Conservation (phyloP, 2,888 invertebrate genomes). For the Tachina lurida region DNA sequence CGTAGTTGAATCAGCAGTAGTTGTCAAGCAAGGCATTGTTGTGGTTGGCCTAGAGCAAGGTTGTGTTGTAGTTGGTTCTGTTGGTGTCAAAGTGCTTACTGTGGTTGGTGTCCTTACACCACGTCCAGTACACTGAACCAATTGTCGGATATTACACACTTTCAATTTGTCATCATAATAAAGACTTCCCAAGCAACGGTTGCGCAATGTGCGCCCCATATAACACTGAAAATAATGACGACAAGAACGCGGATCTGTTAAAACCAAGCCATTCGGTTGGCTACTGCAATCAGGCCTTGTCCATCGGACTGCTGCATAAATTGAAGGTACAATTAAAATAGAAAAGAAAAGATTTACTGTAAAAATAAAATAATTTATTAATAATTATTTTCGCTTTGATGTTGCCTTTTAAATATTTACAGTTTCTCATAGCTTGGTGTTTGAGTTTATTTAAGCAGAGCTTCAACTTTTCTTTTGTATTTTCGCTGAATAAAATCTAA, state of each 20-base stretch:
- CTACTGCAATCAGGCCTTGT: slow-evolving; percentile 18
- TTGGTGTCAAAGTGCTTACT: background rate
- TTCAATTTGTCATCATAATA: slow-evolving; percentile 28
- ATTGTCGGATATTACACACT: slow-evolving; percentile 25
- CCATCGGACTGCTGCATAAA: background rate
- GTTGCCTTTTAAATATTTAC: slow-evolving; percentile 5
- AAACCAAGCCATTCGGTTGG: background rate
- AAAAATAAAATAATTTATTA: slow-evolving; percentile 11
- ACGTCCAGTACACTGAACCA: slow-evolving; percentile 27
- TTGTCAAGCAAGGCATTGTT: slow-evolving; percentile 16
- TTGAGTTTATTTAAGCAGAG: background rate
- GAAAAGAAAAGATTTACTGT: slow-evolving; percentile 57
- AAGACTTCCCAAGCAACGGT: slow-evolving; percentile 25
- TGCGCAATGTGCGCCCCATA: slow-evolving; percentile 16
- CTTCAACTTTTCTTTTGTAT: slow-evolving; percentile 26
- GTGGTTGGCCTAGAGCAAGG: background rate
- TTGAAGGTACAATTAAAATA: background rate
- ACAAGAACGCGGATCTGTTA: slow-evolving; percentile 33
- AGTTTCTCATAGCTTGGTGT: slow-evolving; percentile 1
- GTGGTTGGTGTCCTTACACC: background rate
- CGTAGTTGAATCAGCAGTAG: background rate
- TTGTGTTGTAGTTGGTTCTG: background rate
- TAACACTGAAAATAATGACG: slow-evolving; percentile 27
- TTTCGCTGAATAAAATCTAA: background rate
- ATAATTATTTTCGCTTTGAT: background rate